These are phyloP conservation scores for Nibea albiflora DNA, from an alignment of 2,113 vertebrate species.

Conservation along the genomic window DNA sequence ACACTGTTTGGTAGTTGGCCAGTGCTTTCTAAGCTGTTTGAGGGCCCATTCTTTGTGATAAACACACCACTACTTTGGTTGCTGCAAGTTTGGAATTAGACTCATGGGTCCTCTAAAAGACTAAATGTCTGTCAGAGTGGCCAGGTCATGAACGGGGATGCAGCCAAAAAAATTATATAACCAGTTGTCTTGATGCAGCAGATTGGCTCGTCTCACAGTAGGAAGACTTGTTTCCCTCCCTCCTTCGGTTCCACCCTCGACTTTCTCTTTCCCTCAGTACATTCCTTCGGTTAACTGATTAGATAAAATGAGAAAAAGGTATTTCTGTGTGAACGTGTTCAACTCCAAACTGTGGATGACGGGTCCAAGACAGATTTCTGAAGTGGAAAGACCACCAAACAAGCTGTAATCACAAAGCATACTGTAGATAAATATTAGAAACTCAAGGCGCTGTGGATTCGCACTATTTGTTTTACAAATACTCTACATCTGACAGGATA, in stretches of 20 bases:
- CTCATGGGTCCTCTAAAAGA: neutral
- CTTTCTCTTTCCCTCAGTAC: conserved; percentile 20
- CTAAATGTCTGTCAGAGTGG: neutral
- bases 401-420: neutral
- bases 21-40: too few relatives aligned
- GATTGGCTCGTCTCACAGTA: conserved; percentile 16
- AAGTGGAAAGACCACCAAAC: neutral
- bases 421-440: neutral
- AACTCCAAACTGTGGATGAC: neutral
- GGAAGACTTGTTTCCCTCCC: conserved; percentile 6
- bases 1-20: too few relatives aligned
- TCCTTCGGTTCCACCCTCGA: conserved; percentile 31
- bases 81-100: neutral
- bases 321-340: neutral
- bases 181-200: conserved; percentile 8
- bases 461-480: neutral
- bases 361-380: neutral
- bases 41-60: too few relatives aligned
- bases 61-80: neutral
- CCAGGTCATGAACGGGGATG: neutral
- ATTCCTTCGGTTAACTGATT: conserved; percentile 50
- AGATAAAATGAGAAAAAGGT: conserved; percentile 30
- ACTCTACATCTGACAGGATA: neutral
- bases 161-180: conserved; percentile 18
- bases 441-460: neutral